These are phyloP conservation scores for Myotis myotis DNA, from an alignment of 2,797 vertebrate genomes.

Conservation along the genomic window DNA sequence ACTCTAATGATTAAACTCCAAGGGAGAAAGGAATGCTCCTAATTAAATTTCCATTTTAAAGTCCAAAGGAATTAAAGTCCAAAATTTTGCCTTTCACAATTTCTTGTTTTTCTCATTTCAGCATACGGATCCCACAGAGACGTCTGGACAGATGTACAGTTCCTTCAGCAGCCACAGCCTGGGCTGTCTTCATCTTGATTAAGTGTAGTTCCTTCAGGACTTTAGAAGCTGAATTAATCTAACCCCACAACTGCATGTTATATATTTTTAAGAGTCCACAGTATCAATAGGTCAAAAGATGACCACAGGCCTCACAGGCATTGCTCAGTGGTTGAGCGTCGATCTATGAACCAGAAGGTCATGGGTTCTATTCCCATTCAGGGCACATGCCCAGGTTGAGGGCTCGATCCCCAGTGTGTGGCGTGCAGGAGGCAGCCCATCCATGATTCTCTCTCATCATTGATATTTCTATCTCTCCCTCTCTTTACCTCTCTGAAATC, in stretches of 20 bases:
- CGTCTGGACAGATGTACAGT: background rate
- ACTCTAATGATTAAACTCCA: background rate
- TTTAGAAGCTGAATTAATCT: slow-evolving; percentile 7
- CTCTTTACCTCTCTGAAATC: too few relatives aligned
- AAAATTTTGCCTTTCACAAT: slow-evolving; percentile 12
- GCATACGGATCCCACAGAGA: background rate
- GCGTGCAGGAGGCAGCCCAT: too few relatives aligned
- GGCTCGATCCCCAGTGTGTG: too few relatives aligned
- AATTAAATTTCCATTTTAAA: slow-evolving; percentile 27
- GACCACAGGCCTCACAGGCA: background rate
- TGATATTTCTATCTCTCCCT: too few relatives aligned
- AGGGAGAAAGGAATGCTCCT: background rate
- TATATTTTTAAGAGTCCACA: background rate
- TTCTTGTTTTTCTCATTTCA: slow-evolving; percentile 48
- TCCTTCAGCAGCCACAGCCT: slow-evolving; percentile 26
- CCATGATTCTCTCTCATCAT: too few relatives aligned
- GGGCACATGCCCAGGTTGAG: too few relatives aligned
- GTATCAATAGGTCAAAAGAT: background rate
- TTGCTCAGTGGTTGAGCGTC: too few relatives aligned
- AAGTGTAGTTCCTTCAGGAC: background rate
- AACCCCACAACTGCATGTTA: background rate
- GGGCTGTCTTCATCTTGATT: slow-evolving; percentile 14
- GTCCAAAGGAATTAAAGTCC: slow-evolving; percentile 26
- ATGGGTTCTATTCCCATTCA: too few relatives aligned
- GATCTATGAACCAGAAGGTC: too few relatives aligned